Evolutionary conservation across 1,140 invertebrate genomes (phyloP).

Genomic region (Papilio machaon): DNA sequence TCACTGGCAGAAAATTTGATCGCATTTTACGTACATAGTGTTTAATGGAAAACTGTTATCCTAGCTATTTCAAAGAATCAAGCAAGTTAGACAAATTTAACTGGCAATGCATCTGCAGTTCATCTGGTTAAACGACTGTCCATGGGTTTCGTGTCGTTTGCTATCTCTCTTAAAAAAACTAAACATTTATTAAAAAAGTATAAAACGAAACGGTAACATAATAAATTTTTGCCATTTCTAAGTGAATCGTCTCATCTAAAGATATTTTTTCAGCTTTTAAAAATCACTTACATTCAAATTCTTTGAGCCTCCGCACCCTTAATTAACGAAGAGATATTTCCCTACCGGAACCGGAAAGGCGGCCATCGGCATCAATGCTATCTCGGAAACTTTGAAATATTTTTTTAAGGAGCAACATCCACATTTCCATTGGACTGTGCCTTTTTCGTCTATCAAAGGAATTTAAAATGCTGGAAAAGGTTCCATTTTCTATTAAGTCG

Average conservation of each 20-base stretch:
- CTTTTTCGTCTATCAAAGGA: constrained; percentile 13
- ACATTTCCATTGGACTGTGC: constrained; percentile 9
- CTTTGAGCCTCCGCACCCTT: constrained; percentile 8
- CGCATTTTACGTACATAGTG: background rate
- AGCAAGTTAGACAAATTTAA: no score
- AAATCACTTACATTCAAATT: constrained; percentile 35
- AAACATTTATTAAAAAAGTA: background rate
- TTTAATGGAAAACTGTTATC: background rate
- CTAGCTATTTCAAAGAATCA: background rate
- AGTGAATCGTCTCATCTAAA: background rate
- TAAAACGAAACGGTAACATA: background rate
- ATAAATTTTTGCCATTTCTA: background rate
- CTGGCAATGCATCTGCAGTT: no score
- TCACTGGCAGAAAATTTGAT: background rate
- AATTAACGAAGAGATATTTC: constrained; percentile 29
- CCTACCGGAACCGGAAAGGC: constrained; percentile 27
- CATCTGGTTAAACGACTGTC: no score
- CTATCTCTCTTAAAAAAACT: no score
- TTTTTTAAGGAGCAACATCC: constrained; percentile 23
- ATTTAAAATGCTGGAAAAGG: constrained; percentile 12
- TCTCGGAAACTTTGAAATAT: constrained; percentile 30
- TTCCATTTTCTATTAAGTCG: constrained; percentile 1
- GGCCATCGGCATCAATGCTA: constrained; percentile 27
- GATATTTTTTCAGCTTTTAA: constrained; percentile 18
- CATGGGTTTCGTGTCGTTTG: no score